Evolutionary conservation across 2,797 vertebrate species (phyloP).

Genomic region (Sitta carolinensis): DNA sequence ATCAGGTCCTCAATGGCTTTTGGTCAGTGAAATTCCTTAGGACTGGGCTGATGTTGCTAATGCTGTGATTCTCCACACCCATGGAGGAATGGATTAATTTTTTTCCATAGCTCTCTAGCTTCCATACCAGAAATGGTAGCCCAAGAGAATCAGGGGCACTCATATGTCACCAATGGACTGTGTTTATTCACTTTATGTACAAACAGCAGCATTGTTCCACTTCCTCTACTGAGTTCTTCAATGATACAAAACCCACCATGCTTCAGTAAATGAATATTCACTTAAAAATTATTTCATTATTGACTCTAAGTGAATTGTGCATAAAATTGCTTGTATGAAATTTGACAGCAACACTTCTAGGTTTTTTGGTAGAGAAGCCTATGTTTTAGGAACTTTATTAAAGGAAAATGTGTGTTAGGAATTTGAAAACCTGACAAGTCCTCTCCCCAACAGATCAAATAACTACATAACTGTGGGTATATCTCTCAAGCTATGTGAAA

Average conservation of each 20-base stretch:
- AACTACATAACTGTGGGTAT: background rate
- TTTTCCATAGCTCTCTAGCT: background rate
- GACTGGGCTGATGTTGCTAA: background rate
- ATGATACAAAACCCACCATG: too few species aligned
- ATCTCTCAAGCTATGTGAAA: background rate
- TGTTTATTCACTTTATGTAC: background rate
- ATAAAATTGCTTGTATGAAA: background rate
- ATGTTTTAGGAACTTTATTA: background rate
- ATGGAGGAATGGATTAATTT: background rate
- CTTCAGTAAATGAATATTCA: background rate
- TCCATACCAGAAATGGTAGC: background rate
- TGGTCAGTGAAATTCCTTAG: constrained; percentile 11
- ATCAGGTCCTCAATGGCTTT: background rate
- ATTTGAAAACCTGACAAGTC: background rate
- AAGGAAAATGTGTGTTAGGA: background rate
- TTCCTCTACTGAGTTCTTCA: background rate
- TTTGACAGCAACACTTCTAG: background rate
- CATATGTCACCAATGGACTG: background rate
- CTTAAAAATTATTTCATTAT: background rate
- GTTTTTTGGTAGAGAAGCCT: background rate
- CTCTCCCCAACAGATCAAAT: background rate
- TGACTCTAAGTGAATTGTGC: background rate
- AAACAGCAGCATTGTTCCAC: background rate
- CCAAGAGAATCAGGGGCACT: background rate
- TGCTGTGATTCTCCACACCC: background rate